phyloP scores from a whole-genome alignment of 2,113 vertebrate genomes.

The Redunca redunca region DNA sequence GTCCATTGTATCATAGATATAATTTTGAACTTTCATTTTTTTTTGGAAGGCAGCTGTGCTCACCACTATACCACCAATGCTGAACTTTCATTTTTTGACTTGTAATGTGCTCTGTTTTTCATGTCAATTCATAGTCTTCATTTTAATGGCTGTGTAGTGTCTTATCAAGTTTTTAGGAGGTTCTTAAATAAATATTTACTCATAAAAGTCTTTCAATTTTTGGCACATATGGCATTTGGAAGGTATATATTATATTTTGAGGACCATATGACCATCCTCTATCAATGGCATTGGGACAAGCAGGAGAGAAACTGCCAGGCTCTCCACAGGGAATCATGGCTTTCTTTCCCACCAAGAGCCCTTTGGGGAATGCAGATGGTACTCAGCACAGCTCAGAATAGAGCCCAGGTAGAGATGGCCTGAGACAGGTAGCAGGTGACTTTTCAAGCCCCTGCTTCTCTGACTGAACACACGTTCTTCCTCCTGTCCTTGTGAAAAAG shows the following conservation, averaged over 20 bases:
- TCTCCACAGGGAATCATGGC: accelerated
- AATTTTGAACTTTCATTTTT: neutral
- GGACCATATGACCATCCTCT: neutral
- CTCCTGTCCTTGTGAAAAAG: constrained; percentile 40
- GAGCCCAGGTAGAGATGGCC: neutral
- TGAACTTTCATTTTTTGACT: neutral
- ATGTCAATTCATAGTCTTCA: neutral
- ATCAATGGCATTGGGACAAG: neutral
- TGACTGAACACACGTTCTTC: constrained; percentile 37
- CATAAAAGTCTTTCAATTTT: neutral
- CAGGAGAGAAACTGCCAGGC: neutral
- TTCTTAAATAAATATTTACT: neutral
- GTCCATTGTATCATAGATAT: neutral
- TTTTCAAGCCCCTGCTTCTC: constrained; percentile 29
- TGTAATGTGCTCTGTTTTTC: neutral
- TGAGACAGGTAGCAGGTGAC: constrained; percentile 18
- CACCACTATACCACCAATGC: neutral
- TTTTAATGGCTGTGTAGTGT: neutral
- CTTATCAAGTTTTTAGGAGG: neutral
- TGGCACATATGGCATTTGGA: neutral
- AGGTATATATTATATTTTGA: neutral
- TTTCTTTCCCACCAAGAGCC: neutral
- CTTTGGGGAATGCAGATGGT: neutral
- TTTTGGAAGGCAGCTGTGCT: neutral
- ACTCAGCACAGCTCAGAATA: neutral